These are phyloP conservation scores for Oryzias celebensis DNA, from an alignment of 2,113 vertebrate genomes.

Conservation along the genomic window DNA sequence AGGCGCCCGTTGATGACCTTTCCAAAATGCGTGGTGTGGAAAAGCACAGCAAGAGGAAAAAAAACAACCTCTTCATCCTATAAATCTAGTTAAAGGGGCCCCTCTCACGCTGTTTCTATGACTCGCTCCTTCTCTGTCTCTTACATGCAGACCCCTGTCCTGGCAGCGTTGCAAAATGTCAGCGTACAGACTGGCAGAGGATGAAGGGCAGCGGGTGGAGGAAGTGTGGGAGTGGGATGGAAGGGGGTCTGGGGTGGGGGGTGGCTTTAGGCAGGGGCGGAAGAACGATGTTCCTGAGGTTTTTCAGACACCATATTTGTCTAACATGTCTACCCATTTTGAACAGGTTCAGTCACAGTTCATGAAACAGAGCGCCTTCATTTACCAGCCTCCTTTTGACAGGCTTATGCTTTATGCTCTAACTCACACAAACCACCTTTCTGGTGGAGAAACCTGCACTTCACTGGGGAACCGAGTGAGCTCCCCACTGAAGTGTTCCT, in stretches of 20 bases:
- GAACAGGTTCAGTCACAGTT: constrained; percentile 70
- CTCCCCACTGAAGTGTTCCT: constrained; percentile 1
- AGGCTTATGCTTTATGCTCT: constrained; percentile 28
- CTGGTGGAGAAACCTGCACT: not conserved
- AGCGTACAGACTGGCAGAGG: constrained; percentile 62
- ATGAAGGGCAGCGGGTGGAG: constrained; percentile 60
- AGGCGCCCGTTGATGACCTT: constrained; percentile 46
- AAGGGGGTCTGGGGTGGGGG: not conserved
- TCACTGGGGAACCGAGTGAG: not conserved
- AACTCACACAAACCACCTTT: not conserved
- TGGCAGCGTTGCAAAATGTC: constrained; percentile 63
- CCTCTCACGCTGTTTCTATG: constrained; percentile 16
- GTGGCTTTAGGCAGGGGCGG: constrained; percentile 19
- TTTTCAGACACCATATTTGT: constrained; percentile 63
- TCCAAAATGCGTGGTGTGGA: constrained; percentile 31
- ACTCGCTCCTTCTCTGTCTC: constrained; percentile 23
- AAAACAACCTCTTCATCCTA: constrained; percentile 24
- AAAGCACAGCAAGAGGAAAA: constrained; percentile 26
- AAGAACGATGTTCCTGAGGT: constrained; percentile 56
- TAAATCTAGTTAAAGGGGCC: constrained; percentile 47
- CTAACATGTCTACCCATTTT: constrained; percentile 63
- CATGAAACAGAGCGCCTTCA: constrained; percentile 61
- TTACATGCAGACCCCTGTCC: constrained; percentile 41
- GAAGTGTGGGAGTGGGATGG: constrained; percentile 4
- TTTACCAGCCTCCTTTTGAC: constrained; percentile 44